Evolutionary conservation across 2,888 invertebrate species (phyloP).

Genomic region (Pasiphila rectangulata): DNA sequence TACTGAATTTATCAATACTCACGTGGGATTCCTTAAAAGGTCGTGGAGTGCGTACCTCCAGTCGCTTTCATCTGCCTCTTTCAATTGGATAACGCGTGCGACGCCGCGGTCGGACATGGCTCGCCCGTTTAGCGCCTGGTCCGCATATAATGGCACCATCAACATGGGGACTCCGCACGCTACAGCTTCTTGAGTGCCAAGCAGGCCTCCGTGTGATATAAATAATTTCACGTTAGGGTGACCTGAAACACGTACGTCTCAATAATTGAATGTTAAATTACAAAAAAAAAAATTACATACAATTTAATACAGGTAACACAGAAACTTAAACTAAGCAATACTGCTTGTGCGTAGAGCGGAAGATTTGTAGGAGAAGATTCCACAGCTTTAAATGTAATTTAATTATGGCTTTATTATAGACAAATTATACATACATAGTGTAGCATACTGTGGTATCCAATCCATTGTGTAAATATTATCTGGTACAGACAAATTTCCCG

Average conservation of each 20-base stretch:
- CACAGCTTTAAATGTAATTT: too few relatives aligned
- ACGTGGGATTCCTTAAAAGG: slow-evolving; percentile 69
- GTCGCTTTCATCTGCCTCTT: slow-evolving; percentile 49
- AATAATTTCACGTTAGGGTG: slow-evolving; percentile 80
- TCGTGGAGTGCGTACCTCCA: slow-evolving; percentile 63
- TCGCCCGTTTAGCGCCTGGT: slow-evolving; percentile 75
- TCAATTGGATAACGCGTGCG: slow-evolving; percentile 60
- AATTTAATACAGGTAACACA: too few relatives aligned
- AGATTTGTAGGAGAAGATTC: too few relatives aligned
- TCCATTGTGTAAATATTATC: slow-evolving; percentile 73
- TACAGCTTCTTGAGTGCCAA: slow-evolving; percentile 82
- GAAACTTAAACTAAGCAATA: too few relatives aligned
- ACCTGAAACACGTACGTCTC: slow-evolving; percentile 53
- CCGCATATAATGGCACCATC: slow-evolving; percentile 78
- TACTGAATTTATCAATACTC: slow-evolving; percentile 34
- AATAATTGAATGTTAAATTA: too few relatives aligned
- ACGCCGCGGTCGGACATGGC: slow-evolving; percentile 75
- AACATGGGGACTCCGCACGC: slow-evolving; percentile 79
- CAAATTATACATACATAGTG: slow-evolving; percentile 78
- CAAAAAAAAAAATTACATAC: too few relatives aligned
- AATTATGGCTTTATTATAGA: too few relatives aligned
- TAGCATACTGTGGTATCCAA: slow-evolving; percentile 80
- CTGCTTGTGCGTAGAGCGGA: too few relatives aligned
- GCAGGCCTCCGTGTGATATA: slow-evolving; percentile 83
- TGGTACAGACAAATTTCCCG: slow-evolving; percentile 69